Base-by-base conservation (phyloP, 2,113 vertebrate genomes). In the Ancistrus triradiatus region DNA sequence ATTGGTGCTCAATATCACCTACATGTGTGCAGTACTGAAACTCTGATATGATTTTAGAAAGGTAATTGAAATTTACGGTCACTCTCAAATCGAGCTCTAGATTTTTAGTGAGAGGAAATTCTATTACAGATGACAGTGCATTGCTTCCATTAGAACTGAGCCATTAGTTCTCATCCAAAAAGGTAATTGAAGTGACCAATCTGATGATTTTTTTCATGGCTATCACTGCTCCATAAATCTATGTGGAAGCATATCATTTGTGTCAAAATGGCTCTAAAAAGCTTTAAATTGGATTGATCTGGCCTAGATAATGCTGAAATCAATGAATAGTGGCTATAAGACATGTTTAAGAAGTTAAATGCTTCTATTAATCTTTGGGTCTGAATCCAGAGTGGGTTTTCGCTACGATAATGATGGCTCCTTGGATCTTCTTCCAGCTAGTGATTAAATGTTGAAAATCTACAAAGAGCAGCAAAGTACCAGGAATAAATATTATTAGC, bases 81-180 rank as follows among this genome's bases (percentile, higher is more conserved):
- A 83, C 86, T 88, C 87, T 89, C 83, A 84, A 87, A 85, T 82
- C 80, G 78, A 77, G 77, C 78, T 82, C 77, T 79, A 70, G 67
- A 77, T 86, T 81, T 82, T 80, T 79, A 44, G 76, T 75, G 81
- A 83, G 76, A 80, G 86, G 77, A 87, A 89, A 89, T 88, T 77
- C 60, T 78, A 87, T 89, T 89, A 88, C 70, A 66, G 73, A 78
- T 84, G 81, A 85, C 83, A 82, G 74, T 47, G 65, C 77, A 71
- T 75, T 84, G 84, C 78, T 73, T 88, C 87, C 87, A 89, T 89
- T 89, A 89, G 86, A 83, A 85, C 68, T 67, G 63, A 73, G 82
- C 83, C 86, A 89, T 88, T 87, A 86, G 83, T 89, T 88, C 87
- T 86, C 85, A 87, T 86, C 80, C 79, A 74, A 85, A 86, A 84